phyloP scores from a whole-genome alignment of 2,113 vertebrate genomes.

The Zosterops japonicus region DNA sequence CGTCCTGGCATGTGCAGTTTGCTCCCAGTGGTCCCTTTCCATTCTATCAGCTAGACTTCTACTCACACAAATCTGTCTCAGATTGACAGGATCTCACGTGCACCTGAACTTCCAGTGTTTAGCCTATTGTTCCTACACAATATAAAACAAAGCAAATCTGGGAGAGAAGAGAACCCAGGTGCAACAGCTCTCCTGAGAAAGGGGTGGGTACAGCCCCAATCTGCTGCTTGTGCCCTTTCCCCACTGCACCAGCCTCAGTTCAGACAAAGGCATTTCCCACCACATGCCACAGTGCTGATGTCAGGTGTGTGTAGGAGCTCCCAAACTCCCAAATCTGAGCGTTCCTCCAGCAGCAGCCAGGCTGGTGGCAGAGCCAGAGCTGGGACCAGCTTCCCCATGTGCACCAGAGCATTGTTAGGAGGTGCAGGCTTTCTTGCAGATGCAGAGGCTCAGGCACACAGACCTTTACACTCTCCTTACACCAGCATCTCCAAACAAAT shows the following conservation, averaged over 20 bases:
- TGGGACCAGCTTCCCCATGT: neutral
- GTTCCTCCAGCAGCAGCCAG: neutral
- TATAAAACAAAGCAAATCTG: neutral
- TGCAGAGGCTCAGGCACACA: neutral
- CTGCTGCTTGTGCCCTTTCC: neutral
- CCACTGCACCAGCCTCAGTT: neutral
- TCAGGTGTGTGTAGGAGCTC: neutral
- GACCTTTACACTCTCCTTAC: neutral
- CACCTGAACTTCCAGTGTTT: neutral
- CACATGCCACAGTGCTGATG: neutral
- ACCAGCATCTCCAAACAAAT: neutral
- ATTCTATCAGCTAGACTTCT: neutral
- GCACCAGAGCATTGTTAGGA: neutral
- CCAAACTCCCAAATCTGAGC: neutral
- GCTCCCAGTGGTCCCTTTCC: neutral
- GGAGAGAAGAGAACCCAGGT: neutral
- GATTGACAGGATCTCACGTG: neutral
- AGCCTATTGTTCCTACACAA: neutral
- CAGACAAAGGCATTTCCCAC: neutral
- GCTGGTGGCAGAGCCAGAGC: neutral
- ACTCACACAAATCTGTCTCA: neutral
- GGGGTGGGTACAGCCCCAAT: neutral
- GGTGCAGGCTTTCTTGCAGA: fast-evolving
- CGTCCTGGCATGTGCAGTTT: neutral
- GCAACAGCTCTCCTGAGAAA: neutral